Evolutionary conservation across 2,113 vertebrate species (phyloP).

Genomic region (Coptodon bakossiorum): DNA sequence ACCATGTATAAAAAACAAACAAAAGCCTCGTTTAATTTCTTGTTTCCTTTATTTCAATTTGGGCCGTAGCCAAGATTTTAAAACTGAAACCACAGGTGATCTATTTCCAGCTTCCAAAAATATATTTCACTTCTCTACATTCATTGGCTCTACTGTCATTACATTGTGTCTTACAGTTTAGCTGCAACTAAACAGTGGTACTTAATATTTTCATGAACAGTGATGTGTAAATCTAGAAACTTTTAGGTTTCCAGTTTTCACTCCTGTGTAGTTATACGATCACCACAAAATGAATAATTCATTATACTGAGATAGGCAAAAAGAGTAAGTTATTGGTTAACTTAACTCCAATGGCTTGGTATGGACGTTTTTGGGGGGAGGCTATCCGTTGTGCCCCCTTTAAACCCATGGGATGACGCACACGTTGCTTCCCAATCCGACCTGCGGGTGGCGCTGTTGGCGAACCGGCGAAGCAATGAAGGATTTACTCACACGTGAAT

Average conservation of each 20-base stretch:
- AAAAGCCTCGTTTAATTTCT: background rate
- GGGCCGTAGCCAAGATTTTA: background rate
- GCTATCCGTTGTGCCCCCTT: background rate
- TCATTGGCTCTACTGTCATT: background rate
- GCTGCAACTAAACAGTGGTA: background rate
- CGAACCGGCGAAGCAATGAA: background rate
- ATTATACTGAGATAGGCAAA: background rate
- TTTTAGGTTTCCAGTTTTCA: background rate
- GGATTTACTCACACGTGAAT: constrained; percentile 5
- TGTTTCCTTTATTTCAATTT: background rate
- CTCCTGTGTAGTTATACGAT: background rate
- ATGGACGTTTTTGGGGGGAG: background rate
- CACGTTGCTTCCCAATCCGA: background rate
- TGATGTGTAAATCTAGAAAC: background rate
- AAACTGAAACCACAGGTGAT: background rate
- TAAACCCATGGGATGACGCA: background rate
- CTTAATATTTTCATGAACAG: background rate
- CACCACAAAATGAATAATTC: background rate
- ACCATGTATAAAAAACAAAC: background rate
- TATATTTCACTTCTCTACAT: background rate
- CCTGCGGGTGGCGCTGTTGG: constrained; percentile 41
- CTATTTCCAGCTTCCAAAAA: background rate
- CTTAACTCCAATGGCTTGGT: rapidly evolving
- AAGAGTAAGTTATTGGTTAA: background rate
- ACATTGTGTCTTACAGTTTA: background rate